phyloP scores from a whole-genome alignment of 2,888 invertebrate genomes.

The Torymus auratus region DNA sequence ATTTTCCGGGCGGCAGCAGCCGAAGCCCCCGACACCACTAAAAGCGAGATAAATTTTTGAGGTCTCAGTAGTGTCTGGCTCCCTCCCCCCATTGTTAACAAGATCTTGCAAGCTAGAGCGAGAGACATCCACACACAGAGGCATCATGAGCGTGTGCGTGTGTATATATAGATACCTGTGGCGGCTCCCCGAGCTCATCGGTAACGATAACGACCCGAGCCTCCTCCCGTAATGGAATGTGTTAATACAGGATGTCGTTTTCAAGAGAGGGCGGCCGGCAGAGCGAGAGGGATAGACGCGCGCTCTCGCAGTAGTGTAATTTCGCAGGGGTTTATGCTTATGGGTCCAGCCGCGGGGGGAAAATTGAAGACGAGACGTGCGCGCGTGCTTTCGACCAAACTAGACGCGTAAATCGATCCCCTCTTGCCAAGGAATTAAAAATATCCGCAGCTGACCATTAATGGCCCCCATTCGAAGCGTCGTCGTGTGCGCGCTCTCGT shows the following conservation, averaged over 20 bases:
- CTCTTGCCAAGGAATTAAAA: slow-evolving; percentile 27
- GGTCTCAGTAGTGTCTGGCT: slow-evolving; percentile 9
- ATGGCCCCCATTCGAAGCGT: background rate
- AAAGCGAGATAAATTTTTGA: slow-evolving; percentile 56
- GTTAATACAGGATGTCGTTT: slow-evolving; percentile 70
- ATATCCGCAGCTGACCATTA: slow-evolving; percentile 39
- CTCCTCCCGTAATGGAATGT: slow-evolving; percentile 71
- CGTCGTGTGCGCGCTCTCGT: slow-evolving; percentile 13
- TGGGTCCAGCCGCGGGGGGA: background rate
- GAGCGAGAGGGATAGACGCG: background rate
- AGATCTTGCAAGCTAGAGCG: slow-evolving; percentile 20
- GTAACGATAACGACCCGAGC: slow-evolving; percentile 67
- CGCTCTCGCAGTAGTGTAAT: slow-evolving; percentile 19
- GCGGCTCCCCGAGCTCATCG: slow-evolving; percentile 68
- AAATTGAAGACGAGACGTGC: slow-evolving; percentile 22
- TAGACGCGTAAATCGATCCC: slow-evolving; percentile 23
- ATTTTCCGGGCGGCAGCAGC: slow-evolving; percentile 20
- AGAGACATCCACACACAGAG: background rate
- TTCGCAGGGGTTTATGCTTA: slow-evolving; percentile 2
- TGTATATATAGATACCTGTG: background rate
- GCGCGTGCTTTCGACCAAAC: background rate
- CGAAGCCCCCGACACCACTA: slow-evolving; percentile 18
- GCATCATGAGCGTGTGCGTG: slow-evolving; percentile 49
- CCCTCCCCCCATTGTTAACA: slow-evolving; percentile 31
- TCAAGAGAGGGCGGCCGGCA: background rate